phyloP scores from a whole-genome alignment of 2,797 vertebrate genomes.

The Myripristis jacobus region DNA sequence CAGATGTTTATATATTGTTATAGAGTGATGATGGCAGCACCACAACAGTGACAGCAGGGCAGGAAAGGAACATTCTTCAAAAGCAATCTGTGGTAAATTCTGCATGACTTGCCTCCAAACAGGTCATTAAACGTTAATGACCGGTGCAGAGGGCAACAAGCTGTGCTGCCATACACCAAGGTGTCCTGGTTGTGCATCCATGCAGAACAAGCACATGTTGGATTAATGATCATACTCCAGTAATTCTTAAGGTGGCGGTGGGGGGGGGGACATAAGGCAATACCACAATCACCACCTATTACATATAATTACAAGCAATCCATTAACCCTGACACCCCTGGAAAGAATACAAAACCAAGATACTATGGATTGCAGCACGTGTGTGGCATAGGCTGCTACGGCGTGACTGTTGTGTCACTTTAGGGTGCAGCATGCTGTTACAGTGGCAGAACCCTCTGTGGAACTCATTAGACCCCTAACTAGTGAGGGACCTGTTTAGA shows the following conservation, averaged over 20 bases:
- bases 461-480: conserved; percentile 64
- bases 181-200: conserved; percentile 56
- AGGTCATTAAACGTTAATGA: conserved; percentile 73
- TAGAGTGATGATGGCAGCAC: conserved; percentile 41
- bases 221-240: conserved; percentile 58
- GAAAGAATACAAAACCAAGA: conserved; percentile 23
- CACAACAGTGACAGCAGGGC: conserved; percentile 17
- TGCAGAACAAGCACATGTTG: conserved; percentile 68
- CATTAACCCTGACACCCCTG: conserved; percentile 61
- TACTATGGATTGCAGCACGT: conserved; percentile 21
- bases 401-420: conserved; percentile 37
- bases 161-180: conserved; percentile 58
- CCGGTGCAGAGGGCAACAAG: conserved; percentile 43
- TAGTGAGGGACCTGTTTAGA: conserved; percentile 65
- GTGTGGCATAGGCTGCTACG: conserved; percentile 25
- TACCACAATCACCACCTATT: conserved; percentile 63
- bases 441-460: conserved; percentile 48
- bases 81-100: conserved; percentile 39
- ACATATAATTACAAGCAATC: conserved; percentile 66
- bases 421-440: conserved; percentile 36
- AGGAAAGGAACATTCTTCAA: conserved; percentile 17
- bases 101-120: conserved; percentile 40
- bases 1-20: conserved; percentile 18
- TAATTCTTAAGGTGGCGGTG: conserved; percentile 56
- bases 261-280: not conserved